Percentiles rank a stretch among this genome's conserved stretches.
Evolutionary conservation across 92 coral and sea anemone species (phyloP).

Genomic region (Umimayanthus chanpuru): DNA sequence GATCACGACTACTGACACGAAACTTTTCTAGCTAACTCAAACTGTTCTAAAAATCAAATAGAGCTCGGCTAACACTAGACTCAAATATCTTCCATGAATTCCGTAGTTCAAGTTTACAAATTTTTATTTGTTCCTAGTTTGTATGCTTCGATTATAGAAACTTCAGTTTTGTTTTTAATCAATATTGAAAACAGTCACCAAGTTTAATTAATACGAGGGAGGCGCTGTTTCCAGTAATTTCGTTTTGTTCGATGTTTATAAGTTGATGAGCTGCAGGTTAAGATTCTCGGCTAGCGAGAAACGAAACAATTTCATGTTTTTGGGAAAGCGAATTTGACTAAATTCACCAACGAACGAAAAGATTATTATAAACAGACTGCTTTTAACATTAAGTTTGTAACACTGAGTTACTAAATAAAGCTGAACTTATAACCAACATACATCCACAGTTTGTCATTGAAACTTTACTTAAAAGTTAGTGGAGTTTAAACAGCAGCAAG

Average conservation of each 20-base stretch:
- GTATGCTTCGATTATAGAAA: neutral
- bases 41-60: neutral
- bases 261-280: neutral
- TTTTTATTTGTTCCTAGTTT: neutral
- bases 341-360: neutral
- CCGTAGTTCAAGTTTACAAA: neutral
- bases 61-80: neutral
- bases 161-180: neutral
- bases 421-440: neutral
- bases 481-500: neutral
- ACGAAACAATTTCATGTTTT: neutral
- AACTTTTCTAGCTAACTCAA: too few species aligned
- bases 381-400: neutral
- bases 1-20: neutral
- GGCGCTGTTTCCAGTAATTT: neutral
- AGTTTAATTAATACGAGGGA: constrained; percentile 21
- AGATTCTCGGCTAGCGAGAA: neutral
- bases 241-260: neutral
- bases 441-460: neutral
- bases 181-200: constrained; percentile 8
- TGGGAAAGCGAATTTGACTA: neutral
- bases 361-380: neutral
- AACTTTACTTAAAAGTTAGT: neutral
- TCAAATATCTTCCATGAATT: neutral
- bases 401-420: neutral